phyloP scores from a whole-genome alignment of 2,888 invertebrate genomes.

The Aleiodes leptofemur region DNA sequence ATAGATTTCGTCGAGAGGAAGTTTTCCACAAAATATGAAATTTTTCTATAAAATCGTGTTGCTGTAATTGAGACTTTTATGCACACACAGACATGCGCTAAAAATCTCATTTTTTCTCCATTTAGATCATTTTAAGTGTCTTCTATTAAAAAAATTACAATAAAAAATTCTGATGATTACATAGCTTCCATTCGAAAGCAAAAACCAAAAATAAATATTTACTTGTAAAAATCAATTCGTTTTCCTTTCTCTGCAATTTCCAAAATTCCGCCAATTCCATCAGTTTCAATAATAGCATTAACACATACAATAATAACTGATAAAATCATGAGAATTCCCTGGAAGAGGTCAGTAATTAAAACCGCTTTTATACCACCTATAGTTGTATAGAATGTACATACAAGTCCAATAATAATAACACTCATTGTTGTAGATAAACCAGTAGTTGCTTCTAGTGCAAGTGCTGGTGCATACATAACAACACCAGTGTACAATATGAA shows the following conservation, averaged over 20 bases:
- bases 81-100: too few species aligned
- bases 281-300: constrained; percentile 82
- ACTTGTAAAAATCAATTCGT: constrained; percentile 84
- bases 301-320: constrained; percentile 87
- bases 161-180: too few species aligned
- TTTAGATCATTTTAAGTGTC: too few species aligned
- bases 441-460: constrained; percentile 90
- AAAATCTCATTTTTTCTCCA: too few species aligned
- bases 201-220: constrained; percentile 47
- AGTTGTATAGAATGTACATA: constrained; percentile 90
- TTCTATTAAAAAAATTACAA: too few species aligned
- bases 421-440: constrained; percentile 84
- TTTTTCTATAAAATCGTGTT: too few species aligned
- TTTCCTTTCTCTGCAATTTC: constrained; percentile 81
- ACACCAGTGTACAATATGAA: constrained; percentile 94
- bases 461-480: constrained; percentile 93
- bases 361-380: constrained; percentile 94
- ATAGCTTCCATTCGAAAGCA: too few species aligned
- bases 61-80: too few species aligned
- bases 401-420: constrained; percentile 83
- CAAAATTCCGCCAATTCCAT: constrained; percentile 84
- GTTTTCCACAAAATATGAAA: too few species aligned
- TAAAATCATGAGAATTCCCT: constrained; percentile 88
- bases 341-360: constrained; percentile 89
- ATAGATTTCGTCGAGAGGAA: too few species aligned